Percentiles rank a stretch among this genome's conserved stretches.
Conservation (phyloP, 2,113 vertebrate species). For the Arizona elegans region DNA sequence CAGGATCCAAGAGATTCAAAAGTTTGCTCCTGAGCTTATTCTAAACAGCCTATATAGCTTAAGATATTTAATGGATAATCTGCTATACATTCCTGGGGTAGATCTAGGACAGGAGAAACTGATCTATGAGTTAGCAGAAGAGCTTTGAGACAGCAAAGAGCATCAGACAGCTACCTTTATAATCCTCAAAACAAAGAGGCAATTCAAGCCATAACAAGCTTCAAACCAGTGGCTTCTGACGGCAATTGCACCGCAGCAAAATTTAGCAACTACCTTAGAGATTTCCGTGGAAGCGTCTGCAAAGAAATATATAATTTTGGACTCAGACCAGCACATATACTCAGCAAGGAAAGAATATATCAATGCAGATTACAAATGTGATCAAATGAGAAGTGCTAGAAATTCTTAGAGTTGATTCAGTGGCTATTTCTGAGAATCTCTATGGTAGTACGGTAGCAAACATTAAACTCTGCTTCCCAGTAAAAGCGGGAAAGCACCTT, state of each 20-base stretch:
- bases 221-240: neutral
- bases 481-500: neutral
- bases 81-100: neutral
- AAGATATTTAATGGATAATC: neutral
- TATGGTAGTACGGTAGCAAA: neutral
- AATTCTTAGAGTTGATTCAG: neutral
- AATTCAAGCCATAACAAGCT: neutral
- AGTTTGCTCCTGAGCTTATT: conserved; percentile 1
- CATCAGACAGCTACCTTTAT: neutral
- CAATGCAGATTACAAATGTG: neutral
- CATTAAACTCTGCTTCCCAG: neutral
- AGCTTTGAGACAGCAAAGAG: neutral
- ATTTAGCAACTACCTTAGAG: neutral
- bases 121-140: neutral
- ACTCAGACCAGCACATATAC: neutral
- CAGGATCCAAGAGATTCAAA: neutral
- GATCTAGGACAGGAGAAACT: conserved; percentile 16
- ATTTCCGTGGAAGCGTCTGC: neutral
- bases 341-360: neutral
- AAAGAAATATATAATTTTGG: neutral
- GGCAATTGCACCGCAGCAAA: neutral
- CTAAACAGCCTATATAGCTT: neutral
- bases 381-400: neutral
- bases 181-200: neutral
- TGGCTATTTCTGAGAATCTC: neutral